Evolutionary conservation across 2,888 invertebrate genomes (phyloP), one percentile per base, ranked within the genome.

Genomic region (Calliphora vomitoria): DNA sequence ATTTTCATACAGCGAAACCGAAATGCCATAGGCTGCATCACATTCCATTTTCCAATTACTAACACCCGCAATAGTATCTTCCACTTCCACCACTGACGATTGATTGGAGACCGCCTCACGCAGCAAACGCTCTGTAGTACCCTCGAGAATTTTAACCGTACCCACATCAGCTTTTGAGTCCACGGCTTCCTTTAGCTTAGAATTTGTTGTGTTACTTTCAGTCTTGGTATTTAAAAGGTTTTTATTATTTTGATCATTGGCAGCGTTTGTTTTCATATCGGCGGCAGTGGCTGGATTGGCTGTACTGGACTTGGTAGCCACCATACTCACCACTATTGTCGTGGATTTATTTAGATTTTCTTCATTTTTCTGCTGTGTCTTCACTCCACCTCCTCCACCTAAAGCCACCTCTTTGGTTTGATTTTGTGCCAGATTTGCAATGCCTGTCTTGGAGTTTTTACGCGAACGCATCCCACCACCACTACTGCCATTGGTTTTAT

Each of bases 1-100:
- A 90, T 95, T 95, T 92, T 98, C 98, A 92, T 98, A 98, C 66
- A 98, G 94, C 0, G 97, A 97, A 81, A 97, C 96, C 0, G 94
- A 93, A 75, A 94, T 92, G 78, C 94, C 94, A 87, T 93, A 94
- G 2, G 94, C 94, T 87, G 91, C 91, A 66, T 94, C 94, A n/a
- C 91, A 91, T 68, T 93, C 93, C 91, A 92, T 92, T 87, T 93
- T 93, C 94, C 94, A 94, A 88, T 94, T 93, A 11, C 91, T 90
- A 13, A 94, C 93, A 18, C 94, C 93, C 0, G 94, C 94, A 69
- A 94, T 91, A 62, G 89, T 58, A 55, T 86, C 85, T 8, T 82
- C 84, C 15, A 85, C 50, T 55, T 85, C 82, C 25, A 62, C 84
- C 0, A 79, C 74, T 8, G 91, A 88, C 38, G 90, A 88, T 47